Evolutionary conservation across 2,888 invertebrate species (phyloP).

Genomic region (Lampropteryx suffumata): DNA sequence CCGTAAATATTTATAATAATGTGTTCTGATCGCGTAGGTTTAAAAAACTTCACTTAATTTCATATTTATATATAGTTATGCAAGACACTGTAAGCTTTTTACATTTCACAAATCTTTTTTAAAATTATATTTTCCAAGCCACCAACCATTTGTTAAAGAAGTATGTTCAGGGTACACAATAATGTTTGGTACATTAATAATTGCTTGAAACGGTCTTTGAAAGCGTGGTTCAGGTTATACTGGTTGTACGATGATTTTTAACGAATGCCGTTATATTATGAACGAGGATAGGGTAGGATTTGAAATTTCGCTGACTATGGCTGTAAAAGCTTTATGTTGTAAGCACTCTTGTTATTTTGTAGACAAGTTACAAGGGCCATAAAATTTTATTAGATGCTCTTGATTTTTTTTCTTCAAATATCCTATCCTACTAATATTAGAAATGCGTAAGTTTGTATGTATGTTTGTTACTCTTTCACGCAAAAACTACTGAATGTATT

Average conservation of each 20-base stretch:
- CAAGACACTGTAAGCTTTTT: too few relatives aligned
- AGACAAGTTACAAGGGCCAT: conserved; percentile 5
- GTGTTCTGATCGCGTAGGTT: too few relatives aligned
- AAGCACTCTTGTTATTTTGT: conserved; percentile 2
- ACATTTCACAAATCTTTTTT: background rate
- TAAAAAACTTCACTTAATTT: too few relatives aligned
- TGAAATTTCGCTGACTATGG: conserved; percentile 20
- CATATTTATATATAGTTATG: too few relatives aligned
- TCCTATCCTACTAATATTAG: too few relatives aligned
- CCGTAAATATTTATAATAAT: too few relatives aligned
- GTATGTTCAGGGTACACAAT: conserved; percentile 22
- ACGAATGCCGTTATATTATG: conserved; percentile 13
- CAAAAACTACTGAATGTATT: too few relatives aligned
- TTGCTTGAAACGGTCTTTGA: conserved; percentile 21
- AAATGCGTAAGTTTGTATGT: too few relatives aligned
- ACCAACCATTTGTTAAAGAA: conserved; percentile 23
- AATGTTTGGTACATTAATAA: conserved; percentile 30
- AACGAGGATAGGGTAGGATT: conserved; percentile 15
- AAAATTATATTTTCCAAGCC: conserved; percentile 17
- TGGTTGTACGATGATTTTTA: conserved; percentile 16
- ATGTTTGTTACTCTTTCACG: too few relatives aligned
- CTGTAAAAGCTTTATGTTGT: conserved; percentile 11
- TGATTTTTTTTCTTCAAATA: background rate
- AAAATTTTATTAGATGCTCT: conserved; percentile 2
- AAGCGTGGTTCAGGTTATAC: conserved; percentile 20